These are phyloP conservation scores for Oenanthe oenanthe DNA, from an alignment of 2,113 vertebrate genomes.

Conservation along the genomic window DNA sequence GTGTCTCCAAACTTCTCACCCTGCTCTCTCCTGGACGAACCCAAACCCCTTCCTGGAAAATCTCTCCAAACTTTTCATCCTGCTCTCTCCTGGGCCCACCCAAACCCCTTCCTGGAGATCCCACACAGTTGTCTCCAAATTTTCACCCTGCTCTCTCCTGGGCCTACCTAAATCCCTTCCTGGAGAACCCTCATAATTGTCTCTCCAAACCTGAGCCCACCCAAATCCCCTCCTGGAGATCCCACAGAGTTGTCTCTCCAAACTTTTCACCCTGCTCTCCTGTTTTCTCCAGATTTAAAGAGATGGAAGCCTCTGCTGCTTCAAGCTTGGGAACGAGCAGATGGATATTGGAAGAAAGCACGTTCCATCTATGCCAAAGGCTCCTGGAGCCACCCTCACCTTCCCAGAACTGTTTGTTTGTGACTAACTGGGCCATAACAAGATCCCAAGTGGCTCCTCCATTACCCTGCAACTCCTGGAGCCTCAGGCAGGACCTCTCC, in stretches of 20 bases:
- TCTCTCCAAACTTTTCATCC: neutral
- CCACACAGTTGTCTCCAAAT: neutral
- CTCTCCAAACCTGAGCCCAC: neutral
- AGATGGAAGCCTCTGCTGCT: neutral
- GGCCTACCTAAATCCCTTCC: neutral
- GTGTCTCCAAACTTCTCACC: neutral
- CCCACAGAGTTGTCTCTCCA: neutral
- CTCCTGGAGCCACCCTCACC: neutral
- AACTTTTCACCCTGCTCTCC: neutral
- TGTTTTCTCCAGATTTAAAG: neutral
- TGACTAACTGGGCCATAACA: neutral
- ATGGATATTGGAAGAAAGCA: accelerated
- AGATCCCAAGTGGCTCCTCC: neutral
- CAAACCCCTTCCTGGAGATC: neutral
- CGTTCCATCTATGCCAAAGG: accelerated
- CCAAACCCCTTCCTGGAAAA: neutral
- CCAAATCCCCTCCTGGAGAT: neutral
- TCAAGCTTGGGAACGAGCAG: neutral
- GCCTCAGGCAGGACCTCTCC: neutral
- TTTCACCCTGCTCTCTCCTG: neutral
- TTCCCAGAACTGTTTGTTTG: neutral
- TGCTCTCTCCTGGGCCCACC: neutral
- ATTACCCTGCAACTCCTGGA: accelerated
- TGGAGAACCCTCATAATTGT: neutral
- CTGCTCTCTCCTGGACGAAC: conserved; percentile 75